phyloP scores from a whole-genome alignment of 2,797 vertebrate genomes.

The Amblyraja radiata region DNA sequence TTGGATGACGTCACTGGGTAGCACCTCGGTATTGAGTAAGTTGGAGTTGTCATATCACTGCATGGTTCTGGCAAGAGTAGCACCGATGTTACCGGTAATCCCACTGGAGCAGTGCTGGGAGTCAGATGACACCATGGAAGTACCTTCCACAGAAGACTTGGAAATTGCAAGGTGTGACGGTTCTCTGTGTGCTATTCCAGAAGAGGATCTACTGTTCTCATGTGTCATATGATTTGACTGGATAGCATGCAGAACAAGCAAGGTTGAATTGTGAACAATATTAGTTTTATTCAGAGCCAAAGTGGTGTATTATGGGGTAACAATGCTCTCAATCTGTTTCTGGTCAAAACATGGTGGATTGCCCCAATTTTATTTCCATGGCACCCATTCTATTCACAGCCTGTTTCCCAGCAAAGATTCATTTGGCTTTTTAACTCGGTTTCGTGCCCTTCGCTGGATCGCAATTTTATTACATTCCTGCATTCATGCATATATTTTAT shows the following conservation, averaged over 20 bases:
- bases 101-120: too few relatives aligned
- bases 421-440: not conserved
- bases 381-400: not conserved
- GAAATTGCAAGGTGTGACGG: too few relatives aligned
- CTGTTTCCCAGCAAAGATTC: not conserved
- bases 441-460: not conserved
- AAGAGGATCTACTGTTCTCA: too few relatives aligned
- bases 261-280: not conserved
- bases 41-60: too few relatives aligned
- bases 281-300: not conserved
- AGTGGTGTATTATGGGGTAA: not conserved
- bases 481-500: not conserved
- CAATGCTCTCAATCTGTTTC: not conserved
- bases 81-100: too few relatives aligned
- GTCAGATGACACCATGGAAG: too few relatives aligned
- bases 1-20: too few relatives aligned
- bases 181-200: too few relatives aligned
- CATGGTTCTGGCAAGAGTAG: too few relatives aligned
- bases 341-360: not conserved
- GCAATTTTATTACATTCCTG: not conserved
- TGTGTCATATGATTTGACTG: too few relatives aligned
- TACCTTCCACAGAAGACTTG: too few relatives aligned
- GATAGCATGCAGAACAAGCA: not conserved
- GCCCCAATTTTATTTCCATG: not conserved
- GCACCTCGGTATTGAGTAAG: too few relatives aligned